Base-by-base conservation (phyloP, 2,888 invertebrate genomes). In the Aphodius sticticus region DNA sequence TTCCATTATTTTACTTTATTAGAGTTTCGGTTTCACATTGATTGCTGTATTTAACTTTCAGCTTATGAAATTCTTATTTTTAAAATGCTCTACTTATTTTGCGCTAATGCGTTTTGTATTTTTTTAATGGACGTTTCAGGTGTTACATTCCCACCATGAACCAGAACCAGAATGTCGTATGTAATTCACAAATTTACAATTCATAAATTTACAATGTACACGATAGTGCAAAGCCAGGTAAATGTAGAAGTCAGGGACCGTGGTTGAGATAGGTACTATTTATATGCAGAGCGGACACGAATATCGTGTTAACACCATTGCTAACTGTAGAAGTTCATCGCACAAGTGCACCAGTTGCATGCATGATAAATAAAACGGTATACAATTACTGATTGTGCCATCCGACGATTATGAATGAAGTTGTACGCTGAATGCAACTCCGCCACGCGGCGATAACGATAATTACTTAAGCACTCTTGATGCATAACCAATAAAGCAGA, bases 321-420 rank as follows among this genome's bases (percentile, higher is more conserved):
- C 53, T 53, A 53, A 53, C 53, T 53, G 53, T 53, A 53, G 53
- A 53, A 53, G 53, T 53, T 53, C 53, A 12, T 53, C 12, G 53
- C 53, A 53, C 53, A 53, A 53, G 53, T 53, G 53, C 53, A 53
- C 53, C 53, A 53, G 53, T 53, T 53, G 53, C 53, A 53, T 53
- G 4, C 53, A 53, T 53, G 53, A 53, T 53, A 53, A 53, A 53
- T 53, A 53, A 53, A 53, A 53, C 53, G 53, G 53, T 53, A 53
- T 53, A 53, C 53, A 53, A 53, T 53, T 53, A 53, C 53, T 5
- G 53, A 53, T 53, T 53, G 53, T 53, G 53, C 53, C 12, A 53
- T 53, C 53, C 53, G 53, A 53, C 53, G 53, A 53, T 53, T 53
- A 53, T 53, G 53, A 53, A 53, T 53, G 53, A 53, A 53, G 53